Base-by-base conservation (phyloP, 1,140 invertebrate species). In the Chymomyza costata region DNA sequence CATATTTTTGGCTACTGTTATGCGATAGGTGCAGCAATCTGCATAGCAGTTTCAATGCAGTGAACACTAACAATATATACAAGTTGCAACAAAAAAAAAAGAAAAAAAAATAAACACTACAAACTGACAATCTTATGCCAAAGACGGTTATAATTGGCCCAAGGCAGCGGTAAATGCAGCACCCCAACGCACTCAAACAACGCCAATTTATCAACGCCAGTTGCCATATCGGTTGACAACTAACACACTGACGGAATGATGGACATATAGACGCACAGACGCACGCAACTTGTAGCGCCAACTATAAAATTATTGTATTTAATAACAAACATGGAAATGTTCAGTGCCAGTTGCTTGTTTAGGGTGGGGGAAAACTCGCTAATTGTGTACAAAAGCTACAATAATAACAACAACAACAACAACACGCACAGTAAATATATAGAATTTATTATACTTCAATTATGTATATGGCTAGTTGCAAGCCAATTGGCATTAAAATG, bases 401-500 rank as follows among this genome's bases (percentile, higher is more conserved):
- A n/a, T n/a, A n/a, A n/a, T n/a, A n/a, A n/a, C n/a, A n/a, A n/a
- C n/a, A n/a, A n/a, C n/a, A n/a, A n/a, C n/a, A n/a, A n/a, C n/a
- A n/a, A n/a, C n/a, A n/a, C n/a, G n/a, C n/a, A n/a, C n/a, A n/a
- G n/a, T n/a, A n/a, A n/a, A n/a, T n/a, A 25, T 35, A 41, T 54
- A 80, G 73, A 78, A 78, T 78, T 78, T 78, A 78, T 78, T 80
- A 78, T 67, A 66, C 81, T 68, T 78, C 73, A 78, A 78, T 78
- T 80, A 78, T 78, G 74, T 80, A 67, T 76, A 76, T 76, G 70
- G 71, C 49, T 65, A 76, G 76, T 64, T 80, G 73, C 65, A 58
- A 51, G 37, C 51, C 71, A 80, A 73, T 80, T 78, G 73, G 67
- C 74, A 64, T 37, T 41, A 67, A 80, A 73, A 73, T 78, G 73